Percentiles rank a stretch among this genome's conserved stretches.
phyloP scores from a whole-genome alignment of 2,113 vertebrate species.

The Ophiodon elongatus region DNA sequence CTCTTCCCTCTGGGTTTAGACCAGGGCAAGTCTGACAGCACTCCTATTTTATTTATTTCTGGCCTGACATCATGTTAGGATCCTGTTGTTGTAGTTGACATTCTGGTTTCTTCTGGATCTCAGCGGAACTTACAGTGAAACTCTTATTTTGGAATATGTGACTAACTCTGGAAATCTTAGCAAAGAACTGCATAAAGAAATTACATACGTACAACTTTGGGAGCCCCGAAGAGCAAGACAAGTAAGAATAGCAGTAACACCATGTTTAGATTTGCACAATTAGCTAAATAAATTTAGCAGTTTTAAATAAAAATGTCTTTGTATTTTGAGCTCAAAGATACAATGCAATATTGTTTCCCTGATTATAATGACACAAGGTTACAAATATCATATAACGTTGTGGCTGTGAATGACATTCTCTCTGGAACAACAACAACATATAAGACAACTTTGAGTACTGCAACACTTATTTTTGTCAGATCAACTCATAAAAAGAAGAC shows the following conservation, averaged over 20 bases:
- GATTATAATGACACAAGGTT: background rate
- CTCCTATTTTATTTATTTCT: slow-evolving; percentile 27
- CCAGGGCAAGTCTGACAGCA: slow-evolving; percentile 20
- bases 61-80: slow-evolving; percentile 3
- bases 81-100: background rate
- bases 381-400: background rate
- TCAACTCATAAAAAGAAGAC: too few relatives aligned
- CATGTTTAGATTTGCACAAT: background rate
- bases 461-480: too few relatives aligned
- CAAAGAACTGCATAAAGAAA: background rate
- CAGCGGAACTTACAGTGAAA: background rate
- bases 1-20: slow-evolving; percentile 27
- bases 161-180: too few relatives aligned
- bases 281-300: too few relatives aligned
- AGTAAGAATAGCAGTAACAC: background rate
- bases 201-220: background rate
- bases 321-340: background rate
- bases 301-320: too few relatives aligned
- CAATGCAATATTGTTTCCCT: background rate
- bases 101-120: background rate
- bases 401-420: too few relatives aligned
- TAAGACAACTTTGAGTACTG: too few relatives aligned
- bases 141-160: background rate
- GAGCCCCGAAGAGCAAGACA: too few relatives aligned
- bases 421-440: too few relatives aligned